A percentile compares a stretch with the other conserved stretches of the same genome.
phyloP scores from a whole-genome alignment of 2,888 invertebrate genomes.

The Cerceris ruficornis region DNA sequence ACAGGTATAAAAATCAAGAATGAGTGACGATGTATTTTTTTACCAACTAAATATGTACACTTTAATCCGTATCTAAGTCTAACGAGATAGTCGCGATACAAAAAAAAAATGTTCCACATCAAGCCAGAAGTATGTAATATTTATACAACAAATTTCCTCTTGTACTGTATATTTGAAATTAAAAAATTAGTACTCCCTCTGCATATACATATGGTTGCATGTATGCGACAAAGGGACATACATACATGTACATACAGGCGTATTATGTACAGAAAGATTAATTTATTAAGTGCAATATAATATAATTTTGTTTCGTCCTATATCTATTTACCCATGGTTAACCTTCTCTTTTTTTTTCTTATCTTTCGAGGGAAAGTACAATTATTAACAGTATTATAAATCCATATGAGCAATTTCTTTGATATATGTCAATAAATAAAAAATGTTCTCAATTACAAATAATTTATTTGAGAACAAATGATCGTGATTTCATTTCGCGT shows the following conservation, averaged over 20 bases:
- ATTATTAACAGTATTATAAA: constrained; percentile 43
- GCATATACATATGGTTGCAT: constrained; percentile 49
- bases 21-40: constrained; percentile 25
- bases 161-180: constrained; percentile 49
- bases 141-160: constrained; percentile 44
- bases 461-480: constrained; percentile 57
- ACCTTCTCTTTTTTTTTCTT: constrained; percentile 17
- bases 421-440: constrained; percentile 57
- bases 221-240: constrained; percentile 37
- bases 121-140: constrained; percentile 36
- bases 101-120: constrained; percentile 42
- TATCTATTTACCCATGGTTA: constrained; percentile 52
- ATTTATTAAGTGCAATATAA: constrained; percentile 39
- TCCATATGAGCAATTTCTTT: constrained; percentile 50
- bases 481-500: constrained; percentile 50
- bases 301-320: constrained; percentile 45
- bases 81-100: constrained; percentile 54
- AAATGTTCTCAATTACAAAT: constrained; percentile 43
- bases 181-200: constrained; percentile 48
- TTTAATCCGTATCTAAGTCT: constrained; percentile 55
- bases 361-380: constrained; percentile 25
- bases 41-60: constrained; percentile 59
- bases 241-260: constrained; percentile 55
- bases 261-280: constrained; percentile 56
- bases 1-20: constrained; percentile 44